These are phyloP conservation scores for Nomada flava DNA, from an alignment of 2,888 invertebrate genomes.

Conservation along the genomic window DNA sequence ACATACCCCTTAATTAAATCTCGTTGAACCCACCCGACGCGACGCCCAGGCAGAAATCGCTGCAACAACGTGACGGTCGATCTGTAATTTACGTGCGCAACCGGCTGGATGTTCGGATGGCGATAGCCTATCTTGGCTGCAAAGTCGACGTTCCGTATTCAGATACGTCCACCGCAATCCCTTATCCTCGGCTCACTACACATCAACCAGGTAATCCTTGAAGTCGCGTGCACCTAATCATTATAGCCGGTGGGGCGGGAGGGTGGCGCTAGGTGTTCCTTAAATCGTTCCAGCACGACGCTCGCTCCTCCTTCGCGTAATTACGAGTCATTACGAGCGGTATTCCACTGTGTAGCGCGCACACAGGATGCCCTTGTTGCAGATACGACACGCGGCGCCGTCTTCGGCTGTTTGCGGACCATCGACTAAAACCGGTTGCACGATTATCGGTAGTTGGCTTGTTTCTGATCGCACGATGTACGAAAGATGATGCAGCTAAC, in stretches of 20 bases:
- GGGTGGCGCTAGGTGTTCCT: constrained; percentile 69
- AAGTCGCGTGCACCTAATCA: constrained; percentile 73
- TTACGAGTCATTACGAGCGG: constrained; percentile 73
- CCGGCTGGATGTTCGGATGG: constrained; percentile 30
- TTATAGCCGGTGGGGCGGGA: constrained; percentile 53
- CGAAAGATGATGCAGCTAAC: constrained; percentile 38
- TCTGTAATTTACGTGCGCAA: constrained; percentile 47
- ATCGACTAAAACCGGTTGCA: constrained; percentile 7
- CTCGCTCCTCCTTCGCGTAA: constrained; percentile 69
- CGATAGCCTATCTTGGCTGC: constrained; percentile 48
- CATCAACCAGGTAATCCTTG: constrained; percentile 63
- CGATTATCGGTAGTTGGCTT: not conserved
- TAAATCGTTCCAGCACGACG: constrained; percentile 72
- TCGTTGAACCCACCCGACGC: constrained; percentile 32
- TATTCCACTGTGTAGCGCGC: constrained; percentile 60
- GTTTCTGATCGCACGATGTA: constrained; percentile 15
- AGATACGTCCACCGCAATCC: constrained; percentile 45
- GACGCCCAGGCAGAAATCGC: constrained; percentile 15
- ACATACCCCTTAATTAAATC: constrained; percentile 67
- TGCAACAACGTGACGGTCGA: constrained; percentile 38
- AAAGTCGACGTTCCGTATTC: constrained; percentile 48
- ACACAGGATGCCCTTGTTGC: constrained; percentile 41
- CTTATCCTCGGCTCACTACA: constrained; percentile 50
- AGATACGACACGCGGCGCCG: constrained; percentile 14
- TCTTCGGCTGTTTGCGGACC: constrained; percentile 38